A percentile compares a stretch with the other conserved stretches of the same genome.
These are phyloP conservation scores for Myanophis thanlyinensis DNA, from an alignment of 2,113 vertebrate genomes.

Conservation along the genomic window DNA sequence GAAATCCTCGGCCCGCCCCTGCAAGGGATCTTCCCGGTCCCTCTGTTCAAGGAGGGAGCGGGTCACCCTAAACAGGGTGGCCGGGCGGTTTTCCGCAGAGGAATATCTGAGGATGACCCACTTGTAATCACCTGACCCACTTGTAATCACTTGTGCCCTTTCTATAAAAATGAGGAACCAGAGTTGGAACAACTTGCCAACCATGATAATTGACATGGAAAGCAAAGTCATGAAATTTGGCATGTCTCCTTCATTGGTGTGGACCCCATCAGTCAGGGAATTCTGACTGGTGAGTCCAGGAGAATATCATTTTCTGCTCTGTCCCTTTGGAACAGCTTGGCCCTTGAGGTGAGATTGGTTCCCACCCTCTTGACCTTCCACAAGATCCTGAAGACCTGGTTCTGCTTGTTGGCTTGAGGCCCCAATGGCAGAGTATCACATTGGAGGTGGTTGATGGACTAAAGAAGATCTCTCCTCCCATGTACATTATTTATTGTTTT, in stretches of 20 bases:
- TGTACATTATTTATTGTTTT: background rate
- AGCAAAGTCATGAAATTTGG: background rate
- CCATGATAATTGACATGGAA: background rate
- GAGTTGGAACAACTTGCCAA: background rate
- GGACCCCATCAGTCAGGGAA: background rate
- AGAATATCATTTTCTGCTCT: background rate
- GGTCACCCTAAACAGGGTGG: too few relatives aligned
- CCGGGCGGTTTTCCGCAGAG: too few relatives aligned
- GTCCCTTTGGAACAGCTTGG: background rate
- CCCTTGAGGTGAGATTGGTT: background rate
- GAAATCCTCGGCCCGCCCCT: too few relatives aligned
- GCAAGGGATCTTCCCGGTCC: too few relatives aligned
- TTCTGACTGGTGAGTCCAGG: background rate
- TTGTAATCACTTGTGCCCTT: background rate
- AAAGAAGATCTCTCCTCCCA: background rate
- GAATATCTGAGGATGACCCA: background rate
- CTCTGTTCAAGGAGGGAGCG: too few relatives aligned
- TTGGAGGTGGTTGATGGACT: background rate
- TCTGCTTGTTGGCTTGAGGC: background rate
- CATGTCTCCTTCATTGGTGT: background rate
- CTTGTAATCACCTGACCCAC: background rate
- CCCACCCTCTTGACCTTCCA: background rate
- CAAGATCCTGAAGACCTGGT: background rate
- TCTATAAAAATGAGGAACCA: background rate
- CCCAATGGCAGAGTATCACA: background rate